Evolutionary conservation across 2,888 invertebrate genomes (phyloP), one percentile per base, ranked within the genome.

Genomic region (Ceratothoa steindachneri): DNA sequence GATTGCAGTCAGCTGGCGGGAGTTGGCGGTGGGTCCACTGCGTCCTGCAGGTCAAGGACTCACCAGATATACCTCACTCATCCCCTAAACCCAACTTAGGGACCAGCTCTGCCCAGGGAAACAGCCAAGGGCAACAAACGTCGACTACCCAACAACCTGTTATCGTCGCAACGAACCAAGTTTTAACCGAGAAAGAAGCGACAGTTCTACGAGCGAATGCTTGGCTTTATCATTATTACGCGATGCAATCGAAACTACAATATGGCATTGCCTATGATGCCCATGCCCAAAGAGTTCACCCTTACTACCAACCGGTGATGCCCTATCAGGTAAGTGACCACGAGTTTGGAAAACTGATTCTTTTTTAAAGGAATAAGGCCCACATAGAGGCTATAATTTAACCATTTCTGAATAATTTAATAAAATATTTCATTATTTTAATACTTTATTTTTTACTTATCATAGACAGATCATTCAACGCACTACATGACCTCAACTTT

Each of bases 141-240:
- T 82, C 30, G 28, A 29, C 31, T 15, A n/a, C n/a, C n/a, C 84
- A 87, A 67, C 91, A 95, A 83, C 95, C 97, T 0, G 93, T 96
- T 82, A 97, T 98, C 82, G 93, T 97, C 71, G 96, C 96, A 87
- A 97, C 97, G 81, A 97, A 97, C 86, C 97, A 98, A 88, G 93
- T 73, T 83, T 86, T 84, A 87, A 96, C 95, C 84, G 97, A 97
- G 82, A 90, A 92, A 82, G 97, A 98, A 86, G 97, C 97, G 4
- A 88, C 90, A 66, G 93, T 97, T 81, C 93, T 97, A 93, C 89
- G 94, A 84, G 91, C 92, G 75, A 96, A 96, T 85, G 91, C 92
- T 68, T 96, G 96, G 96, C 89, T 97, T 64, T 96, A 96, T 85
- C 95, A 95, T 84, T 95, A 94, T 86, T 95, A 95, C 84, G 93